phyloP scores from a whole-genome alignment of 2,797 vertebrate species.

The Clarias pachynema region DNA sequence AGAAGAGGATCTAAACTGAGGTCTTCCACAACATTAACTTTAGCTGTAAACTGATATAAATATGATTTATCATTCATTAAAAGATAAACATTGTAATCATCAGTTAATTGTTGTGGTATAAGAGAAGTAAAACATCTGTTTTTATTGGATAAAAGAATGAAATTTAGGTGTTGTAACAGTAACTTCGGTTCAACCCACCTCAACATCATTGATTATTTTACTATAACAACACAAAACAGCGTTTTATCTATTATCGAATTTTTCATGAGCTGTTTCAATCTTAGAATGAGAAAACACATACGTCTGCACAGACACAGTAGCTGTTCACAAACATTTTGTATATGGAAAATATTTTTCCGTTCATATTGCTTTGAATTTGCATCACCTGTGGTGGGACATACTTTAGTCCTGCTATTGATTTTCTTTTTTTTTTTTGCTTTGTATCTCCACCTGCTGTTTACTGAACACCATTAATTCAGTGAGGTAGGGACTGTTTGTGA shows the following conservation, averaged over 20 bases:
- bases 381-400: neutral
- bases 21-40: neutral
- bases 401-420: neutral
- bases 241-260: neutral
- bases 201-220: neutral
- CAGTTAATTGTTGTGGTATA: neutral
- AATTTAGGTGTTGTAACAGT: neutral
- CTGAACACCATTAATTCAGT: neutral
- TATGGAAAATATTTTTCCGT: neutral
- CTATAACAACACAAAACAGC: neutral
- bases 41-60: neutral
- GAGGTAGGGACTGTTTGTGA: conserved; percentile 5
- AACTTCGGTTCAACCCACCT: neutral
- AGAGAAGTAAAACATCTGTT: neutral
- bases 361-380: neutral
- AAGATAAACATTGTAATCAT: neutral
- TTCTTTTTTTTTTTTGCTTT: neutral
- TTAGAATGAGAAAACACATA: neutral
- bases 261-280: neutral
- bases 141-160: neutral
- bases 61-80: neutral
- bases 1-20: neutral
- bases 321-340: neutral
- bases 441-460: neutral
- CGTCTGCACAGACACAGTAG: neutral